phyloP scores from a whole-genome alignment of 2,797 vertebrate genomes.

The Brotogeris chrysoptera region DNA sequence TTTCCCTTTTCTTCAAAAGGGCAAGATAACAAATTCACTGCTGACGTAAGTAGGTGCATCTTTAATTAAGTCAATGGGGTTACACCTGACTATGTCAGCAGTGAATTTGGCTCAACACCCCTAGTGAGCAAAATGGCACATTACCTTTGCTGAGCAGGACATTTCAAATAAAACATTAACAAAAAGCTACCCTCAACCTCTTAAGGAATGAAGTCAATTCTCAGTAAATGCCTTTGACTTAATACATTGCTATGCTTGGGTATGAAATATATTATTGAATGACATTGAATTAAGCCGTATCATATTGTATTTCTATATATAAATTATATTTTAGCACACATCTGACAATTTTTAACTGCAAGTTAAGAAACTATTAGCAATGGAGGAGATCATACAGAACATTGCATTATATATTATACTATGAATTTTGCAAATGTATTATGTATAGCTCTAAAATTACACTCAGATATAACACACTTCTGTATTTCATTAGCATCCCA shows the following conservation, averaged over 20 bases:
- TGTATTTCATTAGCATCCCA: background rate
- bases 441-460: background rate
- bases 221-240: slow-evolving; percentile 70
- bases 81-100: slow-evolving; percentile 29
- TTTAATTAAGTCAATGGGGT: slow-evolving; percentile 21
- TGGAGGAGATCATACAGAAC: background rate
- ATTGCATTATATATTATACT: background rate
- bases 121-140: slow-evolving; percentile 73
- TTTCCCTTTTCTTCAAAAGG: slow-evolving; percentile 38
- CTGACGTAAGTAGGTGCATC: background rate
- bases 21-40: slow-evolving; percentile 16
- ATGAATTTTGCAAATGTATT: background rate
- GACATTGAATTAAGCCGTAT: slow-evolving; percentile 54
- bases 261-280: slow-evolving; percentile 64
- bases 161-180: slow-evolving; percentile 79
- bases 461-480: background rate
- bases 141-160: slow-evolving; percentile 71
- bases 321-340: slow-evolving; percentile 31
- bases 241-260: slow-evolving; percentile 58
- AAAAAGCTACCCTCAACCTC: slow-evolving; percentile 72
- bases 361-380: slow-evolving; percentile 7
- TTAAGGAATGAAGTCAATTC: slow-evolving; percentile 72
- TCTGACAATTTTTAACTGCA: slow-evolving; percentile 20
- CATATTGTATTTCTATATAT: slow-evolving; percentile 43
- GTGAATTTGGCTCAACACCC: slow-evolving; percentile 10